Evolutionary conservation across 2,888 invertebrate genomes (phyloP).

Genomic region (Hecatera dysodea): DNA sequence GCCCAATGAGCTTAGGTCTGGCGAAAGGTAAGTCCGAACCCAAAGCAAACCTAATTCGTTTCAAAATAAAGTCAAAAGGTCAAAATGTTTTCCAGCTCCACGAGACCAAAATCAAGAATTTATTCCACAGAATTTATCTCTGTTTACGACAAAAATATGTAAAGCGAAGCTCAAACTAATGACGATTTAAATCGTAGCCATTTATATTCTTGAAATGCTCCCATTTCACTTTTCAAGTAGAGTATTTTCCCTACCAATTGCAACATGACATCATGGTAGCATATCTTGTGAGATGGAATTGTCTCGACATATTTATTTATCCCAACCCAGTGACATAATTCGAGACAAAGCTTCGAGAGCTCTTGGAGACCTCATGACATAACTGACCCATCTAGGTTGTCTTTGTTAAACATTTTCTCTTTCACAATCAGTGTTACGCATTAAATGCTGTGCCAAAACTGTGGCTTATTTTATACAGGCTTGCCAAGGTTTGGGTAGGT

Average conservation of each 20-base stretch:
- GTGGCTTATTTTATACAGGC: slow-evolving; percentile 1
- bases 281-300: slow-evolving; percentile 14
- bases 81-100: slow-evolving; percentile 12
- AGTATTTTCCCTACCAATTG: slow-evolving; percentile 4
- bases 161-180: slow-evolving; percentile 22
- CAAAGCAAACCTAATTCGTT: slow-evolving; percentile 3
- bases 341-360: slow-evolving; percentile 32
- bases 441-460: slow-evolving; percentile 25
- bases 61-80: slow-evolving; percentile 34
- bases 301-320: slow-evolving; percentile 42
- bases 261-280: slow-evolving; percentile 33
- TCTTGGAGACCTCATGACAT: slow-evolving; percentile 49
- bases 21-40: slow-evolving; percentile 11
- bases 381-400: slow-evolving; percentile 39
- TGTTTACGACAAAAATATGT: slow-evolving; percentile 32
- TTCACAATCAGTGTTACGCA: slow-evolving; percentile 21
- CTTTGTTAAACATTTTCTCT: slow-evolving; percentile 41
- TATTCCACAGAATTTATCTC: slow-evolving; percentile 4
- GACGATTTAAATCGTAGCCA: slow-evolving; percentile 24
- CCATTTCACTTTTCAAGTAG: slow-evolving; percentile 16
- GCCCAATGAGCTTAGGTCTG: slow-evolving; percentile 4
- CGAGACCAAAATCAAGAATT: slow-evolving; percentile 21
- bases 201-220: slow-evolving; percentile 12
- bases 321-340: slow-evolving; percentile 57
- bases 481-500: slow-evolving; percentile 37